These are phyloP conservation scores for Leptura quadrifasciata DNA, from an alignment of 2,888 invertebrate genomes.

Conservation along the genomic window DNA sequence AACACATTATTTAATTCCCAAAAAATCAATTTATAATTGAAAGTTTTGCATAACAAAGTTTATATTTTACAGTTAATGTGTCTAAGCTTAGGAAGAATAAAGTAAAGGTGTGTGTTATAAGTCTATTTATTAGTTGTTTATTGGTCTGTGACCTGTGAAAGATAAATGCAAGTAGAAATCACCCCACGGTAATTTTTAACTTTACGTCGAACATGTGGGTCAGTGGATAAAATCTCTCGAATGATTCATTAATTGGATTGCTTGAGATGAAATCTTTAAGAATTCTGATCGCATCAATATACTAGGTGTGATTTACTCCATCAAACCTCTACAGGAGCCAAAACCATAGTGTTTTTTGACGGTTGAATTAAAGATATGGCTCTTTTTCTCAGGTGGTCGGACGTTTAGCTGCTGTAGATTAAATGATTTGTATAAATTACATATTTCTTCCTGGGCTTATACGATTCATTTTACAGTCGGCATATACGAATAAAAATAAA, in stretches of 20 bases:
- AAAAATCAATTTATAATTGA: too few species aligned
- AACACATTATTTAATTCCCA: too few species aligned
- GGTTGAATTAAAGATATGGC: conserved; percentile 28
- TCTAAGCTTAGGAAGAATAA: too few species aligned
- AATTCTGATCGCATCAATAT: conserved; percentile 38
- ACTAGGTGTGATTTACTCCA: conserved; percentile 31
- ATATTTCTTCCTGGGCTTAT: background rate
- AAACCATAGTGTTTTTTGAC: conserved; percentile 30
- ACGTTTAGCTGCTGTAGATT: conserved; percentile 9
- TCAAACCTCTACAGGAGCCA: conserved; percentile 15
- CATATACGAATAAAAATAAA: background rate
- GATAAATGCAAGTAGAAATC: conserved; percentile 27
- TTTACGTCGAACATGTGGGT: conserved; percentile 44
- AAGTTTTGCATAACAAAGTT: too few species aligned
- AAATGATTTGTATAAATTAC: conserved; percentile 38
- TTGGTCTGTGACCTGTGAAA: too few species aligned
- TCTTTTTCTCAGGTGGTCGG: conserved; percentile 10
- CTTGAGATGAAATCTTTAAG: conserved; percentile 30
- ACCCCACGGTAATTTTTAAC: conserved; percentile 40
- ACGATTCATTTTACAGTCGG: background rate
- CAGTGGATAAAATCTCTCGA: conserved; percentile 44
- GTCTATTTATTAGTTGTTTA: too few species aligned
- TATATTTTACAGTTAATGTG: too few species aligned
- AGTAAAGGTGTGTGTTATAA: too few species aligned
- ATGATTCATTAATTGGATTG: conserved; percentile 35